Conservation (phyloP, 1,140 invertebrate genomes). For the Cherax quadricarinatus region DNA sequence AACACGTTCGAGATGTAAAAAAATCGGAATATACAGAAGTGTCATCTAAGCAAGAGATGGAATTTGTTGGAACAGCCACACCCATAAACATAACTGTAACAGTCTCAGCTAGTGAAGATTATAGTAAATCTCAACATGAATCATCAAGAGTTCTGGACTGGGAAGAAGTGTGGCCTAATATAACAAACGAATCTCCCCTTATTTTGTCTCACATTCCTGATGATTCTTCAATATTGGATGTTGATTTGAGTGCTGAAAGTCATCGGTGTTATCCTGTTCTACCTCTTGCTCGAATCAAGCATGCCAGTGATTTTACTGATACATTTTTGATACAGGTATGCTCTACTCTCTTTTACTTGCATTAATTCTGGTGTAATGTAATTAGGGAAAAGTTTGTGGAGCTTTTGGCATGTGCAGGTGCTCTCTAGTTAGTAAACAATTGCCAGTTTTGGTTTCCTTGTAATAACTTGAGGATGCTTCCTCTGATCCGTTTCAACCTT, state of each 20-base stretch:
- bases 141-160: constrained; percentile 9
- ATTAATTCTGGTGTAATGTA: not conserved
- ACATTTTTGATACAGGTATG: constrained; percentile 78
- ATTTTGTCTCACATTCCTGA: not conserved
- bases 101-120: constrained; percentile 11
- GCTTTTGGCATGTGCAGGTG: too few species aligned
- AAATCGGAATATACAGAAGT: constrained; percentile 36
- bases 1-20: constrained; percentile 36
- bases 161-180: constrained; percentile 51
- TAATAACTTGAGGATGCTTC: too few species aligned
- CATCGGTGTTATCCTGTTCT: constrained; percentile 59
- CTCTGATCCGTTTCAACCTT: too few species aligned
- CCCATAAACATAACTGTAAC: constrained; percentile 51
- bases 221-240: not conserved
- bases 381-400: too few species aligned
- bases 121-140: not conserved
- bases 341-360: not conserved
- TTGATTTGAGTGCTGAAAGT: constrained; percentile 2
- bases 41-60: constrained; percentile 61
- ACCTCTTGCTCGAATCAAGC: constrained; percentile 78
- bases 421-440: too few species aligned
- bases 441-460: too few species aligned
- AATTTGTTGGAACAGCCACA: constrained; percentile 29
- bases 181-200: constrained; percentile 21
- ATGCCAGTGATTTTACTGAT: constrained; percentile 79